These are phyloP conservation scores for Sphenopsis melanotis DNA, from an alignment of 2,797 vertebrate genomes.

Conservation along the genomic window DNA sequence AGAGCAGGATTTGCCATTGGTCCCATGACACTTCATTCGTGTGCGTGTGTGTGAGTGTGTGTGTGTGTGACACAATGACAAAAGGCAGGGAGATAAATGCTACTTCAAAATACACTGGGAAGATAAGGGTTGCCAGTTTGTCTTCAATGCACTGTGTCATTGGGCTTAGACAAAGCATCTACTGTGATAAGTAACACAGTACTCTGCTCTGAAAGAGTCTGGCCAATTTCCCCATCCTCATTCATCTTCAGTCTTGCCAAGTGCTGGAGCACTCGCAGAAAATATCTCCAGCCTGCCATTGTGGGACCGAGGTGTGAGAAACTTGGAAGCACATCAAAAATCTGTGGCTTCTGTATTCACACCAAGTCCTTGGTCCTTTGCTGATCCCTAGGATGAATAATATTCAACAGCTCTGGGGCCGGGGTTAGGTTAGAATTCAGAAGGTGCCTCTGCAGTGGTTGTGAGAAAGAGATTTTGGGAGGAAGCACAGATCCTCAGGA, in stretches of 20 bases:
- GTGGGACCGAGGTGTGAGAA: conserved; percentile 37
- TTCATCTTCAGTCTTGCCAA: conserved; percentile 49
- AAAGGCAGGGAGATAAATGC: background rate
- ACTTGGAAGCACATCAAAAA: conserved; percentile 31
- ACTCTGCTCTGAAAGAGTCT: conserved; percentile 27
- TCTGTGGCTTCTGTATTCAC: conserved; percentile 16
- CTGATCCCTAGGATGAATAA: background rate
- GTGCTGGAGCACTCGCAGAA: conserved; percentile 52
- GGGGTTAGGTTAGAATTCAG: background rate
- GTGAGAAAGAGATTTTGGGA: background rate
- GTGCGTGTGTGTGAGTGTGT: background rate
- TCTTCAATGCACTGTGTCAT: background rate
- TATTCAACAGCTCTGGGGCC: background rate
- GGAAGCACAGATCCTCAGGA: background rate
- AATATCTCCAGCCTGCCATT: conserved; percentile 36
- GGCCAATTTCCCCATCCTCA: conserved; percentile 35
- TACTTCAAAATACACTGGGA: background rate
- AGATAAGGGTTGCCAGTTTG: conserved; percentile 40
- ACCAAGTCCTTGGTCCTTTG: background rate
- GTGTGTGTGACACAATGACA: background rate
- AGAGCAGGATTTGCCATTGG: background rate
- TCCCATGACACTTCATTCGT: background rate
- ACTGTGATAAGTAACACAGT: conserved; percentile 36
- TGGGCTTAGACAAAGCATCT: conserved; percentile 34
- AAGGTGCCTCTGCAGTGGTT: background rate